Evolutionary conservation across 2,797 vertebrate species (phyloP), one percentile per base, ranked within the genome.

Genomic region (Danio kyathit): DNA sequence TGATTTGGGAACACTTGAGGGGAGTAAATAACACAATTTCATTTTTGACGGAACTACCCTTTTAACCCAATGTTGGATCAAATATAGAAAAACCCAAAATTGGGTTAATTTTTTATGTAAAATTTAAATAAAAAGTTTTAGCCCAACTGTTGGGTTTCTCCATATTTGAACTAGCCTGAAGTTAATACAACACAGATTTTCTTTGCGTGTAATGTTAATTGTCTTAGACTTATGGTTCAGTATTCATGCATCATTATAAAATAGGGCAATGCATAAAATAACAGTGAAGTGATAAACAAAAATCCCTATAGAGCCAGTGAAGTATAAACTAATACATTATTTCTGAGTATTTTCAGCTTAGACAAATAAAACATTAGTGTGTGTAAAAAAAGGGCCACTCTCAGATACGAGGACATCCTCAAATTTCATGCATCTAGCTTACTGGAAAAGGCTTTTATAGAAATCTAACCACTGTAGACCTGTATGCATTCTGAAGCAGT

Each of bases 371-470:
- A 13, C 38, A 71, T 71, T 43, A 71, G 38, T 1, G 9, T 1
- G 9, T 43, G 29, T 29, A 29, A 29, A 29, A 71, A 41, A n/a
- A 54, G 69, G 69, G n/a, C 10, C 0, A 11, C 51, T 19, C 51
- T 43, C 67, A 52, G 29, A 41, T 7, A 29, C 29, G 29, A 29
- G 49, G 41, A 71, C 67, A 54, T 41, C 17, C 29, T 71, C 69
- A 71, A 43, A 7, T 71, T 54, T 71, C 69, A 56, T 38, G 38
- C n/a, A 17, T 57, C 43, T 29, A 59, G 14, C 54, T 59, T 60
- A 38, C 56, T 60, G 40, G 54, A 59, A 57, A 73, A 57, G 12
- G 41, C 71, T 59, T 73, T 59, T 59, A 59, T 13, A 59, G 70
- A 72, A 44, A 46, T 46, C 40, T 40, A 46, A 46, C 8, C 41